Conservation (phyloP, 1,140 invertebrate genomes). For the Drosophila nigromelanica region DNA sequence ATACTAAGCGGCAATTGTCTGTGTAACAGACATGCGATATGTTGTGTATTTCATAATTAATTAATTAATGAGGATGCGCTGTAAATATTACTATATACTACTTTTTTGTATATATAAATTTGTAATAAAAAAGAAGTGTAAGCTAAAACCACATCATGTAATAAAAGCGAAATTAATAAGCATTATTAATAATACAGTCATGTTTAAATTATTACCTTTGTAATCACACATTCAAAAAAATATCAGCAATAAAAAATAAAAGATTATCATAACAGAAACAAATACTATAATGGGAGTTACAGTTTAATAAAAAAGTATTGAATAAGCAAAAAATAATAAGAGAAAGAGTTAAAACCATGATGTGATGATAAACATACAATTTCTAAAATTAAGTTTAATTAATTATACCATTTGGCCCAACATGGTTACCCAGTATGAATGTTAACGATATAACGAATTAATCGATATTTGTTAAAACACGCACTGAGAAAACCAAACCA, state of each 20-base stretch:
- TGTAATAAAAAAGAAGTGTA: slow-evolving; percentile 35
- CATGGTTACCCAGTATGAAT: no score
- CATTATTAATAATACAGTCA: slow-evolving; percentile 42
- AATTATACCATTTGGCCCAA: no score
- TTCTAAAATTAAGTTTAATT: background rate
- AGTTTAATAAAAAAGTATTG: no score
- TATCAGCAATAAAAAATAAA: background rate
- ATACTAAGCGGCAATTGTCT: slow-evolving; percentile 36
- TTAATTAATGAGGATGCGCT: slow-evolving; percentile 12
- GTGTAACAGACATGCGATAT: slow-evolving; percentile 5
- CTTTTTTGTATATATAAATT: slow-evolving; percentile 28
- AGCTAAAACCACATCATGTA: slow-evolving; percentile 31
- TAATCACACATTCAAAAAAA: slow-evolving; percentile 29
- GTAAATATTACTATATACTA: background rate
- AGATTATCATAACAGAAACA: no score
- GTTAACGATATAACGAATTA: no score
- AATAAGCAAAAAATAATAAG: background rate
- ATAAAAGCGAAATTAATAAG: slow-evolving; percentile 33
- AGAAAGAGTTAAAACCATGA: no score
- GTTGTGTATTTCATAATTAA: slow-evolving; percentile 46
- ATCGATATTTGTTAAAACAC: no score
- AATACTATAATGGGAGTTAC: background rate
- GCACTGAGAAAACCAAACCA: no score
- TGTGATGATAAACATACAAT: no score
- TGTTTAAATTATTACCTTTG: slow-evolving; percentile 49